These are phyloP conservation scores for Lycocorax pyrrhopterus DNA, from an alignment of 2,113 vertebrate species.

Conservation along the genomic window DNA sequence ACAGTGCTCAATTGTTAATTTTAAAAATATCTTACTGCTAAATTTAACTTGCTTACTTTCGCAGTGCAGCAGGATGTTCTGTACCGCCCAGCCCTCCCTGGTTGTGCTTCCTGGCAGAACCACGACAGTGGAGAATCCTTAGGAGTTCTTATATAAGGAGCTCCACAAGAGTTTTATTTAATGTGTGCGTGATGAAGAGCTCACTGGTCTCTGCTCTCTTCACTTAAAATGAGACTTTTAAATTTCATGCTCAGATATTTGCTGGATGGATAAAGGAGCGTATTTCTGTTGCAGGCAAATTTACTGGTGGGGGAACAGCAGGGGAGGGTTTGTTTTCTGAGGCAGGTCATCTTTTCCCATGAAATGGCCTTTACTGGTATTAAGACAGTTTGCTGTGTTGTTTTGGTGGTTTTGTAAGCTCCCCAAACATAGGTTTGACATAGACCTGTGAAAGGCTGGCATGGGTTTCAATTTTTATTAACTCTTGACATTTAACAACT, in stretches of 20 bases:
- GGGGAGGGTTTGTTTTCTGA: neutral
- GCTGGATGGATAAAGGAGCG: neutral
- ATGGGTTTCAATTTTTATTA: neutral
- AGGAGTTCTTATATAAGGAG: neutral
- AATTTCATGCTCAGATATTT: neutral
- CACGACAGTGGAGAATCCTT: neutral
- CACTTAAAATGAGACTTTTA: neutral
- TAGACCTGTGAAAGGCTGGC: neutral
- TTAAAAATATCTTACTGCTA: neutral
- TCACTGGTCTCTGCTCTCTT: neutral
- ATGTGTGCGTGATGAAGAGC: neutral
- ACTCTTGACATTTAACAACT: neutral
- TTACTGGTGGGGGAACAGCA: neutral
- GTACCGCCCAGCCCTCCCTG: neutral
- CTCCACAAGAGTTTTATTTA: neutral
- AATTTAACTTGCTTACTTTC: neutral
- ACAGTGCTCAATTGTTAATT: neutral
- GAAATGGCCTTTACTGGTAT: neutral
- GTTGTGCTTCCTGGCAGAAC: neutral
- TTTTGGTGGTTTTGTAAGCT: neutral
- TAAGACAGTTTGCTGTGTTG: neutral
- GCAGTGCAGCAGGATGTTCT: neutral
- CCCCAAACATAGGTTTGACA: neutral
- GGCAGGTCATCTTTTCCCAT: neutral
- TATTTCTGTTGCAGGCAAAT: neutral